Evolutionary conservation across 2,797 vertebrate species (phyloP).

Genomic region (Etheostoma nigrum): DNA sequence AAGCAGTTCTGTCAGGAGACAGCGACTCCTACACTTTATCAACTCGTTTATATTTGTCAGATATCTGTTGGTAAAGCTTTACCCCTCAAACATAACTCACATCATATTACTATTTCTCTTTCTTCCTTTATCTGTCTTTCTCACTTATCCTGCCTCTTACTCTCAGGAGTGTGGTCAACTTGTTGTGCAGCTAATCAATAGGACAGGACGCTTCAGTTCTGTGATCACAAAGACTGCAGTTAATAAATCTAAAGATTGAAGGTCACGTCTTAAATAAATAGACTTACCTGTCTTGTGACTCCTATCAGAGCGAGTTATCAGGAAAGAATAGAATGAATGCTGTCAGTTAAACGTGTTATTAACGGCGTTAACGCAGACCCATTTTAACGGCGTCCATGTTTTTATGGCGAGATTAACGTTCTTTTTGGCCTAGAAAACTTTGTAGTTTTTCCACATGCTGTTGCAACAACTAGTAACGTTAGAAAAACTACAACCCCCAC

Average conservation of each 20-base stretch:
- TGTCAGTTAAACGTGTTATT: too few relatives aligned
- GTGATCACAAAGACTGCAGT: slow-evolving; percentile 15
- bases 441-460: too few relatives aligned
- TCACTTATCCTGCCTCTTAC: slow-evolving; percentile 20
- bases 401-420: too few relatives aligned
- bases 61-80: background rate
- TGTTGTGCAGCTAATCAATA: slow-evolving; percentile 23
- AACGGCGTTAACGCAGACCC: too few relatives aligned
- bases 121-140: background rate
- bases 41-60: slow-evolving; percentile 20
- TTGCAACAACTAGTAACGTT: too few relatives aligned
- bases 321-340: background rate
- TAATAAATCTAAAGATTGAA: slow-evolving; percentile 1
- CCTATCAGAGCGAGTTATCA: slow-evolving; percentile 25
- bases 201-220: slow-evolving; percentile 9
- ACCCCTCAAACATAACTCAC: background rate
- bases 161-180: background rate
- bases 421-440: too few relatives aligned
- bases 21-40: slow-evolving; percentile 25
- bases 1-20: slow-evolving; percentile 22
- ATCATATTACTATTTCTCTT: background rate
- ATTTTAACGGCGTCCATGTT: too few relatives aligned
- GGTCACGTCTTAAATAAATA: slow-evolving; percentile 9
- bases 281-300: slow-evolving; percentile 2
- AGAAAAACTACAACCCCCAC: too few relatives aligned